These are phyloP conservation scores for Lacanobia wlatinum DNA, from an alignment of 2,888 invertebrate species.

Conservation along the genomic window DNA sequence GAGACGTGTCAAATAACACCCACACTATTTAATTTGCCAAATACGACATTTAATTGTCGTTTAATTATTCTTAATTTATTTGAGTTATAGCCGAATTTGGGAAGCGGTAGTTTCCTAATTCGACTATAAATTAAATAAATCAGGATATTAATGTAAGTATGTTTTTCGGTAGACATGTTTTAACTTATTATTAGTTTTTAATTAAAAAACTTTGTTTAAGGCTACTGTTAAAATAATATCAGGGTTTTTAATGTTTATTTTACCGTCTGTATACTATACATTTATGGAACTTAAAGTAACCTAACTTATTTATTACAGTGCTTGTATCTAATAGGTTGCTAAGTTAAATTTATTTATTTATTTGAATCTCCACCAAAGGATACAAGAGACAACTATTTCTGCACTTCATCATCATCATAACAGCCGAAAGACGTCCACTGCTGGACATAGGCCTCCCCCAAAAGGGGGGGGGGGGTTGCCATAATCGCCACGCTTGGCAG, in stretches of 20 bases:
- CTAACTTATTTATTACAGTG: not conserved
- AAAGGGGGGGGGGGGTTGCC: no score
- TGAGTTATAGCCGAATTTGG: slow-evolving; percentile 20
- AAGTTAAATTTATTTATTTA: no score
- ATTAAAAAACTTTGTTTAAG: not conserved
- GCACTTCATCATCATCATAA: no score
- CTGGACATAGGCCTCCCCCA: no score
- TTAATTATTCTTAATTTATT: slow-evolving; percentile 40
- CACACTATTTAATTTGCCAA: slow-evolving; percentile 31
- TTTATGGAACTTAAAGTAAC: not conserved
- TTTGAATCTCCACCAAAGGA: no score
- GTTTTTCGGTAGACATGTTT: not conserved
- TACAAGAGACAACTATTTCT: no score
- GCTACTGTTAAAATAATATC: not conserved
- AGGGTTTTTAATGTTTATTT: not conserved
- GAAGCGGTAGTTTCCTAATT: slow-evolving; percentile 30
- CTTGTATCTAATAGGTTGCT: no score
- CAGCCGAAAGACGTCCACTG: no score
- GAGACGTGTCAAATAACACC: slow-evolving; percentile 21
- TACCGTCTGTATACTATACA: not conserved
- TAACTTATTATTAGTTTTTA: not conserved
- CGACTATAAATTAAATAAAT: slow-evolving; percentile 29
- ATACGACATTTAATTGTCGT: slow-evolving; percentile 32
- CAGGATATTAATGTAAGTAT: slow-evolving; percentile 3
- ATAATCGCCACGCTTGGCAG: no score